phyloP scores from a whole-genome alignment of 2,113 vertebrate genomes.

The Microcebus griseorufus region DNA sequence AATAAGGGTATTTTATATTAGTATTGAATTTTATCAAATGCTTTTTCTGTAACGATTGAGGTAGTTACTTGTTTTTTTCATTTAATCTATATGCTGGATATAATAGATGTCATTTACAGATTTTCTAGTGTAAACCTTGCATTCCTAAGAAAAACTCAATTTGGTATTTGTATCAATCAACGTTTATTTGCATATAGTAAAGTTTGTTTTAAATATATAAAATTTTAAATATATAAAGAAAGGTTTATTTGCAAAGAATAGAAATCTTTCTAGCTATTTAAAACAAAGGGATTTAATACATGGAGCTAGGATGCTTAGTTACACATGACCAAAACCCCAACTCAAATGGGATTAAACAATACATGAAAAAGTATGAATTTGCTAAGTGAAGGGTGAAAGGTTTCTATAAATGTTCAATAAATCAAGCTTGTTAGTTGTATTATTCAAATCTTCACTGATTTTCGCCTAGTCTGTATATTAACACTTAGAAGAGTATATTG shows the following conservation, averaged over 20 bases:
- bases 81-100: background rate
- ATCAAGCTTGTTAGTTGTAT: background rate
- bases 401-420: background rate
- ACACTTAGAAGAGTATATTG: background rate
- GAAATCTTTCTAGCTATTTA: background rate
- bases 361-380: background rate
- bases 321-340: background rate
- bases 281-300: background rate
- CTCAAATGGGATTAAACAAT: background rate
- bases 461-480: background rate
- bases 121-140: background rate
- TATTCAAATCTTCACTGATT: background rate
- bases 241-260: background rate
- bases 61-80: background rate
- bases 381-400: background rate
- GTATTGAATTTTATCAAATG: slow-evolving; percentile 1
- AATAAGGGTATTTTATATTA: background rate
- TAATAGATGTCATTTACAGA: background rate
- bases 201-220: no score
- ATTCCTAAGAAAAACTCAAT: background rate
- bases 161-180: background rate
- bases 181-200: background rate
- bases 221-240: no score
- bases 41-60: background rate
- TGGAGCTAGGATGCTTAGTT: background rate